Base-by-base conservation (phyloP, 2,797 vertebrate species). In the Takifugu rubripes region DNA sequence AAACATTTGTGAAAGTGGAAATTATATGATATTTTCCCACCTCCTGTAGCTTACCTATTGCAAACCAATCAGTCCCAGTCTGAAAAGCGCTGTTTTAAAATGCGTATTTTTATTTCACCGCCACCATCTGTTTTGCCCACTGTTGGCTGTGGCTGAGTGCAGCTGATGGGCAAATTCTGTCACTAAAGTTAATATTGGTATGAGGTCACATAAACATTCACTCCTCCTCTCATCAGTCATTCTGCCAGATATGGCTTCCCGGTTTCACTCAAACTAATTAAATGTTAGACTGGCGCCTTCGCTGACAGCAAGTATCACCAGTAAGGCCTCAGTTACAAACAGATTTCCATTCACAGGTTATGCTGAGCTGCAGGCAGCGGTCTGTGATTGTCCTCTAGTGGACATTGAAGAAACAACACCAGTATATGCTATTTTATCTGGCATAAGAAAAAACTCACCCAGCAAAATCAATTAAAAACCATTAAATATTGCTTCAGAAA, bases 131-230 rank as follows among this genome's bases (percentile, higher is more conserved):
- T 85, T 85, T 84, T 74, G 67, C 54, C 71, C 48, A 83, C 63
- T 70, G 27, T 51, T 51, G 44, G 51, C 84, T 90, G 89, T n/a
- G n/a, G 72, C 2, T 14, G 1, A 59, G 21, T 16, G 61, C 43
- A 75, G 88, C 70, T 90, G 90, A 92, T 76, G 87, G 89, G 89
- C 88, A 83, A 77, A 83, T 87, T 93, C 91, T 93, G 91, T 93
- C 92, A 84, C 83, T 90, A 87, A 65, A 76, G 70, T 72, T 82
- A 90, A 92, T 92, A 92, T 93, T 90, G 92, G 82, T 86, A 82
- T 78, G 75, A 72, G 65, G 64, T 74, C 79, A 74, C 12, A 56
- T 68, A 74, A 73, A 66, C n/a, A 55, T 58, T 75, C 46, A 59
- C 68, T 77, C 69, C 74, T 69, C 64, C 56, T 65, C 47, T 59